Base-by-base conservation (phyloP, 2,888 invertebrate species). In the Eilema caniola region DNA sequence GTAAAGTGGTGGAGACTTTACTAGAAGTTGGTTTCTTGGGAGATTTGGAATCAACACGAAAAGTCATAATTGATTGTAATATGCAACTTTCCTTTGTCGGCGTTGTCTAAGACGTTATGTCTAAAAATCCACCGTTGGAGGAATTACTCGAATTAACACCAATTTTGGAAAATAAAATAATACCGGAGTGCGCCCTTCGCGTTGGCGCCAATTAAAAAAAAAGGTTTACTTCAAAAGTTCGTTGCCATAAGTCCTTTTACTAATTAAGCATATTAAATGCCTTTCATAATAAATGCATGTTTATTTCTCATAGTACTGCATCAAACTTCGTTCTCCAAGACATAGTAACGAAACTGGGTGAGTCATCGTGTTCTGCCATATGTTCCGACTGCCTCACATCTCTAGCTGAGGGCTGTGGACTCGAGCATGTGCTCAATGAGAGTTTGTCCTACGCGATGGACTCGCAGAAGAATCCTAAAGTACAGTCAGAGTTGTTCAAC, bases 391-490 rank as follows among this genome's bases (percentile, higher is more conserved):
- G 97, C 76, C 96, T 97, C 0, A 95, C 98, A 4, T 96, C 97
- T 0, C 96, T 99, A 31, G 97, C 98, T 0, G 98, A 98, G 84
- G 97, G 97, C 0, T 97, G 97, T 7, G 97, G 96, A 37, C 92
- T 99, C 14, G 98, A 98, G 69, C 96, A 97, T 76, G 96, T 98
- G 0, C 96, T 97, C 2, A 96, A 96, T 47, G 97, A 97, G 86
- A 96, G 97, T 0, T 91, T 98, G 31, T 95, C 96, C 3, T 97
- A 96, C 87, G 98, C 98, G 0, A 98, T 98, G 90, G 97, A 96
- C 82, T 94, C 94, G 14, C 98, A 98, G 90, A 98, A 98, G 92
- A 99, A 98, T 86, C 99, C 99, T 0, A 98, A 98, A 92, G 98
- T 98, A 59, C 98, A 98, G 86, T 97, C 98, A 0, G 99, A 99